Percentiles rank a stretch among this genome's conserved stretches.
Evolutionary conservation across 2,888 invertebrate genomes (phyloP).

Genomic region (Labia minor): DNA sequence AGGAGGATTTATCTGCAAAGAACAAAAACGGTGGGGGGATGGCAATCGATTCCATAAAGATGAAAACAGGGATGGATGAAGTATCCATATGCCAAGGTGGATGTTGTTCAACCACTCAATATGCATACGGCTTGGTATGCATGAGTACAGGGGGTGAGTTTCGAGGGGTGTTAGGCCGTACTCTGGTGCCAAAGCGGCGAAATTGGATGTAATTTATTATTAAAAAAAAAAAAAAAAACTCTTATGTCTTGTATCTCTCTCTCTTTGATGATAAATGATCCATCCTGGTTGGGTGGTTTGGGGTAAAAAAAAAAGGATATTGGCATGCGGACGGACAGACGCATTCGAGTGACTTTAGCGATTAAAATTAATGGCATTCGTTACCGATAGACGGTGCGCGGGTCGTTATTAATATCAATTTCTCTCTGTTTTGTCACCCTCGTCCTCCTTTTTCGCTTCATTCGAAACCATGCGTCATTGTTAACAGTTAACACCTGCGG

Average conservation of each 20-base stretch:
- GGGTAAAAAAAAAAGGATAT: not conserved
- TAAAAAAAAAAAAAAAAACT: constrained; percentile 3
- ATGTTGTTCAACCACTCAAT: no score
- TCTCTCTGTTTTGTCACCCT: not conserved
- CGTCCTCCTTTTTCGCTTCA: not conserved
- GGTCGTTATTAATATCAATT: constrained; percentile 8
- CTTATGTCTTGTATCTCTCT: constrained; percentile 13
- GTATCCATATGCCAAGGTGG: no score
- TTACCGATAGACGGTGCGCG: not conserved
- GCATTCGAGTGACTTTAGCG: constrained; percentile 2
- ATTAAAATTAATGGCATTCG: constrained; percentile 7
- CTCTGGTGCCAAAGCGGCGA: not conserved
- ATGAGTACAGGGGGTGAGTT: no score
- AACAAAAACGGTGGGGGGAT: no score
- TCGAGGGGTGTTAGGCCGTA: not conserved
- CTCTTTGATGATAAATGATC: constrained; percentile 3
- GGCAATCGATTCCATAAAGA: no score
- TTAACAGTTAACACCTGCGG: constrained; percentile 3
- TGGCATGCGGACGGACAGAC: not conserved
- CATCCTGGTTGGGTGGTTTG: not conserved
- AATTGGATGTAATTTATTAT: constrained; percentile 7
- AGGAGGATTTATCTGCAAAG: no score
- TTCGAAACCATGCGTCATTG: not conserved
- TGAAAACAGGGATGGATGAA: no score
- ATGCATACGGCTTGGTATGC: no score